Evolutionary conservation across 2,888 invertebrate species (phyloP).

Genomic region (Therioaphis trifolii): DNA sequence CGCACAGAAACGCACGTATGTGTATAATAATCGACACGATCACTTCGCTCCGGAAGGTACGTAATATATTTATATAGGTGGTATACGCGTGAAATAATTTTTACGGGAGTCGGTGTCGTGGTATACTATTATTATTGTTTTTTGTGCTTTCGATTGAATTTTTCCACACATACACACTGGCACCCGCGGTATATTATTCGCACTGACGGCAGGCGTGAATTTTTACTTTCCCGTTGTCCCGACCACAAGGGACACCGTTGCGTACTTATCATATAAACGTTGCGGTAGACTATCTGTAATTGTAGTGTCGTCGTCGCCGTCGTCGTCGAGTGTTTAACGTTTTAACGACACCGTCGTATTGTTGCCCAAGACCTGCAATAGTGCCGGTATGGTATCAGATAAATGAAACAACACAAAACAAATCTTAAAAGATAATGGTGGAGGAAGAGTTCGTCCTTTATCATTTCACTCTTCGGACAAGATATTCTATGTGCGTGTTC

Average conservation of each 20-base stretch:
- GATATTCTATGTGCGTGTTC: too few relatives aligned
- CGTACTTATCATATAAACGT: not conserved
- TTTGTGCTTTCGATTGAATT: too few relatives aligned
- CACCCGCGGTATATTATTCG: not conserved
- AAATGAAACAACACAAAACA: not conserved
- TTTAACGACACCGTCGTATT: not conserved
- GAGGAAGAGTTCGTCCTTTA: too few relatives aligned
- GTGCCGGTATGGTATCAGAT: not conserved
- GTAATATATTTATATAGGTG: too few relatives aligned
- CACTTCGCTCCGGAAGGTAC: too few relatives aligned
- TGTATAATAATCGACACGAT: too few relatives aligned
- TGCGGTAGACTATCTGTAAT: constrained; percentile 3
- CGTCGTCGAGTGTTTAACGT: not conserved
- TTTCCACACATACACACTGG: not conserved
- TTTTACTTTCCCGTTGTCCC: too few relatives aligned
- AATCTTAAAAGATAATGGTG: not conserved
- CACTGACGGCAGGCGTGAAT: too few relatives aligned
- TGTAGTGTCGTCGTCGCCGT: not conserved
- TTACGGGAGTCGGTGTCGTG: too few relatives aligned
- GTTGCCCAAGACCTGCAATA: not conserved
- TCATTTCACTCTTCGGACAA: too few relatives aligned
- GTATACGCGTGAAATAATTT: too few relatives aligned
- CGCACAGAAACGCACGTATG: not conserved
- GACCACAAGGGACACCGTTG: not conserved
- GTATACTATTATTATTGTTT: too few relatives aligned